Evolutionary conservation across 1,140 invertebrate genomes (phyloP).

Genomic region (Rhopalosiphum maidis): DNA sequence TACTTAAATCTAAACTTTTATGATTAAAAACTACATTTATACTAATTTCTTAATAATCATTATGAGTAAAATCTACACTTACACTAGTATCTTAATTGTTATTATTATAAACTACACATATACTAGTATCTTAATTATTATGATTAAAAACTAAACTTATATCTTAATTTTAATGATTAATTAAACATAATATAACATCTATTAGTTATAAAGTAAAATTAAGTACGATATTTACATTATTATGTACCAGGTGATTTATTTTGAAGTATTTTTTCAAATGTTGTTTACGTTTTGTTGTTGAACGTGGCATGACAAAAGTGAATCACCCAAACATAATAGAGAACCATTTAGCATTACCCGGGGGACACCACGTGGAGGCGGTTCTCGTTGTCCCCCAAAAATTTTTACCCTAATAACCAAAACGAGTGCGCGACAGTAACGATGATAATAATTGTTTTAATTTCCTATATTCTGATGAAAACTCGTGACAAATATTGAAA

Average conservation of each 20-base stretch:
- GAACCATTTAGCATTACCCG: neutral
- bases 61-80: too few relatives aligned
- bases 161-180: too few relatives aligned
- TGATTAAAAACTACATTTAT: neutral
- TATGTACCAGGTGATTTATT: neutral
- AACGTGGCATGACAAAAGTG: neutral
- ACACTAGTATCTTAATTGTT: too few relatives aligned
- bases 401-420: neutral
- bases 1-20: neutral
- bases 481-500: neutral
- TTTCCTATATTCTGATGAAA: neutral
- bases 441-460: neutral
- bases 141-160: too few relatives aligned
- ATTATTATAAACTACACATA: too few relatives aligned
- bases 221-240: too few relatives aligned
- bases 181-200: neutral
- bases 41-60: too few relatives aligned
- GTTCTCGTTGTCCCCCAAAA: slow-evolving; percentile 7
- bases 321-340: neutral
- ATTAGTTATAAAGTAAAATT: neutral
- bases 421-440: neutral
- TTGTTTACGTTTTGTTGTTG: neutral
- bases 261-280: neutral
- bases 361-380: slow-evolving; percentile 2
- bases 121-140: too few relatives aligned